These are phyloP conservation scores for Copidosoma floridanum DNA, from an alignment of 1,140 invertebrate species.

Conservation along the genomic window DNA sequence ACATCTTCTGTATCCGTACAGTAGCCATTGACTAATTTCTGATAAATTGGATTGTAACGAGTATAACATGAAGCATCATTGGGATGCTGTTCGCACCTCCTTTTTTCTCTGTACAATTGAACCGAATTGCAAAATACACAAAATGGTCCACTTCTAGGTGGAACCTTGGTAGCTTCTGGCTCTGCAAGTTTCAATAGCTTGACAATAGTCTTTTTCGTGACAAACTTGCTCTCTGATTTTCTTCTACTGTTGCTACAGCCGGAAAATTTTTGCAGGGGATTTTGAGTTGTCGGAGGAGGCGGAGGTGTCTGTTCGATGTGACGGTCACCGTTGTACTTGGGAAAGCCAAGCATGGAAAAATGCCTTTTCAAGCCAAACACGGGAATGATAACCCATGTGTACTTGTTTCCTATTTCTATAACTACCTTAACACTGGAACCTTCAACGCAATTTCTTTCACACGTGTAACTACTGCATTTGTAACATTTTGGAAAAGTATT, in stretches of 20 bases:
- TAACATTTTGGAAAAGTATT: slow-evolving; percentile 51
- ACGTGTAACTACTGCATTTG: slow-evolving; percentile 54
- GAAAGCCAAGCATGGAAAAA: slow-evolving; percentile 55
- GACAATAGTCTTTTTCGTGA: slow-evolving; percentile 43
- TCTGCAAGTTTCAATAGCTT: slow-evolving; percentile 47
- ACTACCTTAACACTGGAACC: slow-evolving; percentile 53
- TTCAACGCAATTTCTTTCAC: slow-evolving; percentile 53
- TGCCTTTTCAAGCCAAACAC: slow-evolving; percentile 50
- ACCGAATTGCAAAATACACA: slow-evolving; percentile 54
- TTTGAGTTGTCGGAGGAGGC: slow-evolving; percentile 35
- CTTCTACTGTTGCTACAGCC: slow-evolving; percentile 40
- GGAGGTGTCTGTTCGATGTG: slow-evolving; percentile 42
- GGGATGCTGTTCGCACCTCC: slow-evolving; percentile 43
- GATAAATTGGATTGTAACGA: slow-evolving; percentile 50
- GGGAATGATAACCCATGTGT: slow-evolving; percentile 55
- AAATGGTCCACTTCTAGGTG: slow-evolving; percentile 51
- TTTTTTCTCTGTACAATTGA: slow-evolving; percentile 52
- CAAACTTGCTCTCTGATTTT: slow-evolving; percentile 46
- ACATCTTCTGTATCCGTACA: slow-evolving; percentile 52
- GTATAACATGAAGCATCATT: slow-evolving; percentile 44
- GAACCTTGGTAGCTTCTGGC: slow-evolving; percentile 43
- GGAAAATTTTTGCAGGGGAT: too few species aligned
- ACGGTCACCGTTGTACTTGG: slow-evolving; percentile 49
- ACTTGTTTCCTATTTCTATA: slow-evolving; percentile 58
- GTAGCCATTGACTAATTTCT: slow-evolving; percentile 53